Base-by-base conservation (phyloP, 35 echinoderm and acorn worm species). In the Ophiothrix spiculata region DNA sequence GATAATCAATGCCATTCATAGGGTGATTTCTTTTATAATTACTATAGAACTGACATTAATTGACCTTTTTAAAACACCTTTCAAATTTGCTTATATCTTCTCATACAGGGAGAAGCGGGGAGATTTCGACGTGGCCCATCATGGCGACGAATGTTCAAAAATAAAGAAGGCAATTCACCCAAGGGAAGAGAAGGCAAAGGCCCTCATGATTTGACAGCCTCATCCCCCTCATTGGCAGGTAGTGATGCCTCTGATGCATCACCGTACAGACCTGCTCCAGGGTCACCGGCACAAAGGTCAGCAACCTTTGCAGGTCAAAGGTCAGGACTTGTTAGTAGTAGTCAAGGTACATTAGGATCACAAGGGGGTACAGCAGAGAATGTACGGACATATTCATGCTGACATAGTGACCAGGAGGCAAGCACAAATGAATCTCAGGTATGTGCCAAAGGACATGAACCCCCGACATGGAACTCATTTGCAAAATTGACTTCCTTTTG, bases 71-170 rank as follows among this genome's bases (percentile, higher is more conserved):
- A n/a, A n/a, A n/a, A n/a, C 38, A 14, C 31, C 14, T 15, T 39
- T 36, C 15, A n/a, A n/a, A n/a, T n/a, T n/a, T 83, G 32, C 12
- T 0, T 42, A 39, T 1, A 36, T 35, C 83, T 12, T 80, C 1
- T 88, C 34, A 31, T 25, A 74, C 77, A 98, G 95, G 92, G 88
- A 82, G 95, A 90, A 73, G 32, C 63, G 38, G 92, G 91, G 35
- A 93, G 86, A 79, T 98, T 98, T 79, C 90, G 85, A 56, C 85
- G 95, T 1, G 91, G 91, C 35, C 95, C 95, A 29, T 98, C 95
- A 60, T 98, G 95, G 95, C 79, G 92, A 74, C 78, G 81, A 77
- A 93, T 94, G 88, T 94, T 98, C 42, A 93, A 93, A 91, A 81
- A 77, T 36, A 98, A 98, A 87, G 91, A 98, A 40, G 88, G 78